Conservation (phyloP, 2,888 invertebrate genomes). For the Platycheirus rosarum region DNA sequence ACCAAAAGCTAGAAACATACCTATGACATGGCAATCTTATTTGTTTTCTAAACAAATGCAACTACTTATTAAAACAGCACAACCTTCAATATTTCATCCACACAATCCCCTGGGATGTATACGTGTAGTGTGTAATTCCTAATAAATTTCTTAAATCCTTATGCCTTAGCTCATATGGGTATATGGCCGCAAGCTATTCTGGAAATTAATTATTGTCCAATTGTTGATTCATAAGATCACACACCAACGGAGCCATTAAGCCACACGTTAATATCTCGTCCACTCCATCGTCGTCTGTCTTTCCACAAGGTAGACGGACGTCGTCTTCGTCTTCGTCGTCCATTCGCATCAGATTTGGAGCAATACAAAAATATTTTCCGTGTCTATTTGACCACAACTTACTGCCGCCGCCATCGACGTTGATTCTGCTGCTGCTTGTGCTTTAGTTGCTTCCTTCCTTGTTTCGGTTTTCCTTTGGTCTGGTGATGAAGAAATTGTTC, state of each 20-base stretch:
- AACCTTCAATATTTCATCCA: slow-evolving; percentile 29
- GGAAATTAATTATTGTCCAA: slow-evolving; percentile 71
- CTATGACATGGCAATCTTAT: too few species aligned
- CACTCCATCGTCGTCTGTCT: slow-evolving; percentile 46
- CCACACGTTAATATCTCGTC: slow-evolving; percentile 69
- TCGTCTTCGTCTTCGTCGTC: slow-evolving; percentile 26
- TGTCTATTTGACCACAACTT: slow-evolving; percentile 60
- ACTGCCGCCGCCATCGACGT: slow-evolving; percentile 22
- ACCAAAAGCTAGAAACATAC: too few species aligned
- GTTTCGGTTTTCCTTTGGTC: slow-evolving; percentile 25
- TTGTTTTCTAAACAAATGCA: background rate
- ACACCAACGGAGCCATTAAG: slow-evolving; percentile 67
- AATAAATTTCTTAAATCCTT: slow-evolving; percentile 1
- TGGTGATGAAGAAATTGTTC: slow-evolving; percentile 73
- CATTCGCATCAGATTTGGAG: slow-evolving; percentile 67
- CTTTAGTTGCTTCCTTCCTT: slow-evolving; percentile 38
- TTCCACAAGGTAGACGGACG: slow-evolving; percentile 11
- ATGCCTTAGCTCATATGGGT: slow-evolving; percentile 17
- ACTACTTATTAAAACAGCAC: background rate
- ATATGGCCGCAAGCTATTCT: slow-evolving; percentile 38
- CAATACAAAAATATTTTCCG: slow-evolving; percentile 70
- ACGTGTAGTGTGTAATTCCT: slow-evolving; percentile 33
- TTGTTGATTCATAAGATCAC: slow-evolving; percentile 72
- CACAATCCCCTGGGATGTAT: slow-evolving; percentile 38
- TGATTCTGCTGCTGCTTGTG: slow-evolving; percentile 11